A percentile compares a stretch with the other conserved stretches of the same genome.
These are phyloP conservation scores for Megamerina dolium DNA, from an alignment of 2,888 invertebrate genomes.

Conservation along the genomic window DNA sequence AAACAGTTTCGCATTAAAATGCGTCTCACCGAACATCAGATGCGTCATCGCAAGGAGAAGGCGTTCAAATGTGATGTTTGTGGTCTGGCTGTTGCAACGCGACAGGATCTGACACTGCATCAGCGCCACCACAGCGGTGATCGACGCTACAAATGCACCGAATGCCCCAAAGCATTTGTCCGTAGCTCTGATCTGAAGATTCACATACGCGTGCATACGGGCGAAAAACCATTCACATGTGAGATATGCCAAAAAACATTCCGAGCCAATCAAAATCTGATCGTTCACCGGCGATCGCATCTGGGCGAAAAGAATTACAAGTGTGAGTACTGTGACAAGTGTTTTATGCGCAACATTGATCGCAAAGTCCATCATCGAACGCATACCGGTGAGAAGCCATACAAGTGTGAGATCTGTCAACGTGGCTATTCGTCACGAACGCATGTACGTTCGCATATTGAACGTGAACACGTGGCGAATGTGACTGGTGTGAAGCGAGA, in stretches of 20 bases:
- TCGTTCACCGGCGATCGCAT: constrained; percentile 41
- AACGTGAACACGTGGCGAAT: constrained; percentile 34
- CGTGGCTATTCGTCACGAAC: constrained; percentile 42
- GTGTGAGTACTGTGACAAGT: constrained; percentile 43
- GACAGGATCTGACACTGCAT: constrained; percentile 39
- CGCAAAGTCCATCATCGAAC: constrained; percentile 42
- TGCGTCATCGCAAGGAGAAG: constrained; percentile 42
- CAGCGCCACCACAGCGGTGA: constrained; percentile 43
- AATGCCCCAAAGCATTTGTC: constrained; percentile 42
- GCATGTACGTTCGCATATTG: constrained; percentile 38
- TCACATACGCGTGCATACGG: constrained; percentile 41
- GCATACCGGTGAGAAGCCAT: constrained; percentile 46
- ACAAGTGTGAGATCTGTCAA: constrained; percentile 35
- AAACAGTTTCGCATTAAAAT: constrained; percentile 40
- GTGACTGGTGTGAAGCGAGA: constrained; percentile 3
- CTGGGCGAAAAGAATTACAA: constrained; percentile 39
- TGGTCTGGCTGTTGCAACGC: constrained; percentile 35
- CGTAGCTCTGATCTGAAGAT: constrained; percentile 42
- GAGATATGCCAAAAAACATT: constrained; percentile 40
- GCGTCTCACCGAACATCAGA: constrained; percentile 38
- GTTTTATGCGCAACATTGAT: constrained; percentile 42
- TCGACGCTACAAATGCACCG: constrained; percentile 37
- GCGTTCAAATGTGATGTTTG: constrained; percentile 42
- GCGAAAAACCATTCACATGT: constrained; percentile 41
- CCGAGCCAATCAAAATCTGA: constrained; percentile 44